A percentile compares a stretch with the other conserved stretches of the same genome.
These are phyloP conservation scores for Tubiluchus corallicola DNA, from an alignment of 2,888 invertebrate species.

Conservation along the genomic window DNA sequence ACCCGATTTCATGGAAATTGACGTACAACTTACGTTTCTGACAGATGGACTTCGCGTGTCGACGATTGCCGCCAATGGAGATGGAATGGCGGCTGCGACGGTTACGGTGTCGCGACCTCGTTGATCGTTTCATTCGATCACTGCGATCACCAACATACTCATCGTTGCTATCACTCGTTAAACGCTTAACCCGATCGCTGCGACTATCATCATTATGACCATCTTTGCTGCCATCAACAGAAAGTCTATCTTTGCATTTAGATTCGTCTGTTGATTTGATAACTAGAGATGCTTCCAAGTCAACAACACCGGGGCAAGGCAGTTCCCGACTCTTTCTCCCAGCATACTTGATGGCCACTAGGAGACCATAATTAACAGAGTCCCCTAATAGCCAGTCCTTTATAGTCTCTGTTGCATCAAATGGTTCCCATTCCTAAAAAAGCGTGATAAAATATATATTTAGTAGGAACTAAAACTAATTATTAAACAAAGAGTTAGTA, in stretches of 20 bases:
- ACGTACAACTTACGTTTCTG: not conserved
- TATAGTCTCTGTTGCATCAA: not conserved
- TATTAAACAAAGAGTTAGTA: too few species aligned
- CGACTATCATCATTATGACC: not conserved
- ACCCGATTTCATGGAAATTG: not conserved
- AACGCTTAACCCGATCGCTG: too few species aligned
- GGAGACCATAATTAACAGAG: not conserved
- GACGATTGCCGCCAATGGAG: too few species aligned
- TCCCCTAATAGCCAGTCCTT: not conserved
- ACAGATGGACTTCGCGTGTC: not conserved
- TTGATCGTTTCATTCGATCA: not conserved
- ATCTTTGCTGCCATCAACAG: not conserved
- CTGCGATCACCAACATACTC: too few species aligned
- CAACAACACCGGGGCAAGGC: not conserved
- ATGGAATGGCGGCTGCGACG: not conserved
- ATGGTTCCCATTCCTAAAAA: constrained; percentile 1
- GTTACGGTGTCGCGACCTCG: not conserved
- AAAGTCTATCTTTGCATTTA: not conserved
- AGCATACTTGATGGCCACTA: not conserved
- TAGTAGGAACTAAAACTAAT: too few species aligned
- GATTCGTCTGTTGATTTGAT: not conserved
- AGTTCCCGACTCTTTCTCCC: not conserved
- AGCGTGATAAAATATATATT: too few species aligned
- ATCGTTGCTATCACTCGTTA: too few species aligned
- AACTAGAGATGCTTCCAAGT: not conserved